These are phyloP conservation scores for Proteles cristata DNA, from an alignment of 2,113 vertebrate genomes.

Conservation along the genomic window DNA sequence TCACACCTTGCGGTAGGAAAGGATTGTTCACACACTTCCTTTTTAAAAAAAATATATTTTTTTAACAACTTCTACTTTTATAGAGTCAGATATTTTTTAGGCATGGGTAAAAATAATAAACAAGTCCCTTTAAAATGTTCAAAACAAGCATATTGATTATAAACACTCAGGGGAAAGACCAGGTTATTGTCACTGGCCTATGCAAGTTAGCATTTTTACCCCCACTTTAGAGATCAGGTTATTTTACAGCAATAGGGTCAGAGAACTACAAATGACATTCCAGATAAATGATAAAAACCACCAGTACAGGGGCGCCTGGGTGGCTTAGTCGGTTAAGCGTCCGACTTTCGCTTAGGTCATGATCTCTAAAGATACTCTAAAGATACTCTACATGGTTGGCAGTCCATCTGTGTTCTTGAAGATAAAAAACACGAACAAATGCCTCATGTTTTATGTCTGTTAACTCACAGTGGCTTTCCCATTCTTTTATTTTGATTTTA, in stretches of 20 bases:
- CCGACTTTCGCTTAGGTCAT: too few species aligned
- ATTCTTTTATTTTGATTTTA: not conserved
- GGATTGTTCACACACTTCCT: not conserved
- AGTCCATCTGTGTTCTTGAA: not conserved
- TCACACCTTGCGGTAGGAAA: not conserved
- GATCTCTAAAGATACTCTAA: too few species aligned
- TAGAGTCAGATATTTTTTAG: not conserved
- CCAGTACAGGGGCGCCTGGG: too few species aligned
- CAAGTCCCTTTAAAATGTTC: not conserved
- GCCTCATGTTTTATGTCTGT: slow-evolving; percentile 1
- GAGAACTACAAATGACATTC: slow-evolving; percentile 16
- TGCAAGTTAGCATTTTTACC: not conserved
- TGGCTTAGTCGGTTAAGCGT: too few species aligned
- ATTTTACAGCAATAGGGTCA: not conserved
- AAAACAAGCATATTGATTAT: not conserved
- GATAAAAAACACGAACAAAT: not conserved
- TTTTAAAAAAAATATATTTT: not conserved
- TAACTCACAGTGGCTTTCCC: not conserved
- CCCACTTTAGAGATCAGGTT: not conserved
- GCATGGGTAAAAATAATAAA: not conserved
- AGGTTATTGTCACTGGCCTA: not conserved
- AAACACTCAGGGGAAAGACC: not conserved
- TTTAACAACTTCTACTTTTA: not conserved
- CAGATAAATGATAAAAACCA: slow-evolving; percentile 32
- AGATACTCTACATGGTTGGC: not conserved